Evolutionary conservation across 2,888 invertebrate genomes (phyloP).

Genomic region (Cephus sareptanus): DNA sequence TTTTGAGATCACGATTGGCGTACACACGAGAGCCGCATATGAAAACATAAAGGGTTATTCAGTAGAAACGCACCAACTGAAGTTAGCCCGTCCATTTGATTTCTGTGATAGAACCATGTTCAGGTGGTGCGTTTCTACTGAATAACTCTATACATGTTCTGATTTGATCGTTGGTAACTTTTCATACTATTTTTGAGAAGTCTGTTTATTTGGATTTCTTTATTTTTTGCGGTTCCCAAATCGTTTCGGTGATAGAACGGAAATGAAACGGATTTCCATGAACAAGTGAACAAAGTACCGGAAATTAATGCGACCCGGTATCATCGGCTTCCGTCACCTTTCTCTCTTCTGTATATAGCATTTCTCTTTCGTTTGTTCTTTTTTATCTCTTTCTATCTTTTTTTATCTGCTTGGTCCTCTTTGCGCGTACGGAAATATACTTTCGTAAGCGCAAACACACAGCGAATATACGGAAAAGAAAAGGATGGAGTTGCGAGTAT

Average conservation of each 20-base stretch:
- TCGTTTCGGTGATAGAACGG: neutral
- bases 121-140: too few species aligned
- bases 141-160: neutral
- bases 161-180: neutral
- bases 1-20: neutral
- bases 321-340: neutral
- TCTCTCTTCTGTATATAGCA: neutral
- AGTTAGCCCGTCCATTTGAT: too few species aligned
- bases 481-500: neutral
- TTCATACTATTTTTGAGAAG: neutral
- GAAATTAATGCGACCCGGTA: neutral
- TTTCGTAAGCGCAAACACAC: neutral
- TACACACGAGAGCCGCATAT: too few species aligned
- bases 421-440: neutral
- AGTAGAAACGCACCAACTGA: too few species aligned
- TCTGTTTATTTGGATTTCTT: neutral
- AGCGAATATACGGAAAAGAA: neutral
- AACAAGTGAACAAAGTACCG: constrained; percentile 9
- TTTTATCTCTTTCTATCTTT: neutral
- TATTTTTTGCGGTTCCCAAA: neutral
- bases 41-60: too few species aligned
- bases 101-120: too few species aligned
- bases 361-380: neutral
- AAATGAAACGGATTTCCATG: constrained; percentile 7
- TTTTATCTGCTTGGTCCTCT: too few species aligned